Base-by-base conservation (phyloP, 1,140 invertebrate species). In the Carcinoscorpius rotundicauda region DNA sequence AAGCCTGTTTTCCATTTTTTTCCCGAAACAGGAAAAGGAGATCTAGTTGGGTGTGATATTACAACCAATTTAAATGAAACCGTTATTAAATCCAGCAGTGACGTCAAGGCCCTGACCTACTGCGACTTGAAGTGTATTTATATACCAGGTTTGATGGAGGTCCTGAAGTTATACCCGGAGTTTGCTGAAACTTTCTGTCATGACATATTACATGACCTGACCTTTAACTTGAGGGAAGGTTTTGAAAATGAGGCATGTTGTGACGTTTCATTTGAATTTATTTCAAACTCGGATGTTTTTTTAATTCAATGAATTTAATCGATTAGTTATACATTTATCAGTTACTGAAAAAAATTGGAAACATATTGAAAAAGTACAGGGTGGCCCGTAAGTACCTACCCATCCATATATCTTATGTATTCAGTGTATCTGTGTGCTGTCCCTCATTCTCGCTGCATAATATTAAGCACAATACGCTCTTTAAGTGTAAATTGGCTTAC, bases 101-200 rank as follows among this genome's bases (percentile, higher is more conserved):
- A 97, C 75, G 93, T 97, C 10, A 89, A 91, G 77, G 92, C 93
- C 48, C 81, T 96, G 49, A 96, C 93, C 49, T 96, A 96, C 77
- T 97, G 93, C 77, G 93, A 97, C 79, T 80, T 98, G 50, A 96
- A 97, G 76, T 94, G 91, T 76, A 89, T 98, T 67, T 85, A 93
- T 77, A 89, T 95, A 80, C 83, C 84, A 58, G 93, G 92, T 3
- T 79, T 97, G 6, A 84, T 92, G n/a, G 91, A 95, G 68, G 91
- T 93, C 0, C 79, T 97, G 3, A 80, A 88, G 5, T 77, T 96
- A 0, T 97, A 97, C 76, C 92, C 93, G 0, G 93, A 97, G 75
- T 96, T 94, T 76, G 90, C 93, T 70, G 78, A 80, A 60, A 88
- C 93, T 73, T 97, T 97, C 75, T 85, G 89, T 49, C 85, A 92